Evolutionary conservation across 92 coral and sea anemone genomes (phyloP).

Genomic region (Porites lobata): DNA sequence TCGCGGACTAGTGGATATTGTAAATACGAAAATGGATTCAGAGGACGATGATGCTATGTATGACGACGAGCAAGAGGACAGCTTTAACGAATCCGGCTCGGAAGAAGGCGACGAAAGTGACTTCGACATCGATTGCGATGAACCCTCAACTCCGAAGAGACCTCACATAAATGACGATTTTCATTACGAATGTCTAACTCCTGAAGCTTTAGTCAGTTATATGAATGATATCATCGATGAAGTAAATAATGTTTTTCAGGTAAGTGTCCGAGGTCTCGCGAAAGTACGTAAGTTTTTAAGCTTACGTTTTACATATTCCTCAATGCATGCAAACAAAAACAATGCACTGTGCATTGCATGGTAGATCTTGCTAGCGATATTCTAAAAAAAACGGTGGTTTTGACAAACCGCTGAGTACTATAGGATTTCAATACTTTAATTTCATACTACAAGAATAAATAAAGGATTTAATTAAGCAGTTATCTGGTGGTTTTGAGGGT

Average conservation of each 20-base stretch:
- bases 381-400: background rate
- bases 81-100: slow-evolving; percentile 82
- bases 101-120: slow-evolving; percentile 93
- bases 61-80: slow-evolving; percentile 85
- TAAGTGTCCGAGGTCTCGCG: slow-evolving; percentile 38
- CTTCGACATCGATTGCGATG: slow-evolving; percentile 95
- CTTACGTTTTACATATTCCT: background rate
- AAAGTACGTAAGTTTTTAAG: slow-evolving; percentile 18
- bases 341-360: slow-evolving; percentile 10
- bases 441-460: background rate
- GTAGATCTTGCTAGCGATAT: background rate
- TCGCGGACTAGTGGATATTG: slow-evolving; percentile 12
- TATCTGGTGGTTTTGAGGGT: slow-evolving; percentile 3
- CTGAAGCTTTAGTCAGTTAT: slow-evolving; percentile 95
- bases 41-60: slow-evolving; percentile 95
- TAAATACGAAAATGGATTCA: slow-evolving; percentile 80
- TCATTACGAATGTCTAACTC: slow-evolving; percentile 96
- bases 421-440: background rate
- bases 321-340: slow-evolving; percentile 42
- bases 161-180: slow-evolving; percentile 96
- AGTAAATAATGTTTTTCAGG: slow-evolving; percentile 98
- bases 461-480: background rate
- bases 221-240: slow-evolving; percentile 99
- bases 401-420: background rate
- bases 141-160: slow-evolving; percentile 90